Evolutionary conservation across 2,888 invertebrate genomes (phyloP), one percentile per base, ranked within the genome.

Genomic region (Patella caerulea): DNA sequence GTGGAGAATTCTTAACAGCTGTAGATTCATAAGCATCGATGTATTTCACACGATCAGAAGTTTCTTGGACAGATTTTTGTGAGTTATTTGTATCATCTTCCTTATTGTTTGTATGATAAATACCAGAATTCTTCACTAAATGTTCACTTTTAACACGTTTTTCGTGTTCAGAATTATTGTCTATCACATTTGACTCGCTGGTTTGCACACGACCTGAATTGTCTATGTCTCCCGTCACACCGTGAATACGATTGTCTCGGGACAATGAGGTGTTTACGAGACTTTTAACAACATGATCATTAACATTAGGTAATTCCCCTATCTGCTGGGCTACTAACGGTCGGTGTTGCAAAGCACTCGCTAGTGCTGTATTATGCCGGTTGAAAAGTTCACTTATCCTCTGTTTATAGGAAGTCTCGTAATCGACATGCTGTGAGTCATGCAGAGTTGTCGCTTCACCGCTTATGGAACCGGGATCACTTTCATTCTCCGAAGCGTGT

Each of bases 1-100:
- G 55, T 1, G 80, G 80, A n/a, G 71, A 76, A 17, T 54, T 55
- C 56, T 80, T 76, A 34, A 78, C 71, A 5, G 76, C 80, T 53
- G 71, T 73, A 34, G 80, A 80, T 14, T 71, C 56, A 5, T 56
- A 29, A 29, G 80, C 80, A 71, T 80, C 80, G 11, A 65, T 17
- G 52, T 72, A 78, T 19, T 69, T 53, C 65, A 65, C 65, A 65
- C 65, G 65, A 24, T 65, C 65, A 14, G 19, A 65, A 65, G 19
- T 65, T 19, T 65, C 65, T 45, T 45, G 45, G 9, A 45, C 9
- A 9, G 45, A 45, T 45, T 7, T 0, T 7, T 45, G 7, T 45
- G 45, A 45, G 45, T 45, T 45, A 65, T 11, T 65, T 4, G 24
- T 24, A 14, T 65, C 24, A 65, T 65, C 65, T 24, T 24, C 11